Evolutionary conservation across 2,797 vertebrate species (phyloP).

Genomic region (Leptoclinus maculatus): DNA sequence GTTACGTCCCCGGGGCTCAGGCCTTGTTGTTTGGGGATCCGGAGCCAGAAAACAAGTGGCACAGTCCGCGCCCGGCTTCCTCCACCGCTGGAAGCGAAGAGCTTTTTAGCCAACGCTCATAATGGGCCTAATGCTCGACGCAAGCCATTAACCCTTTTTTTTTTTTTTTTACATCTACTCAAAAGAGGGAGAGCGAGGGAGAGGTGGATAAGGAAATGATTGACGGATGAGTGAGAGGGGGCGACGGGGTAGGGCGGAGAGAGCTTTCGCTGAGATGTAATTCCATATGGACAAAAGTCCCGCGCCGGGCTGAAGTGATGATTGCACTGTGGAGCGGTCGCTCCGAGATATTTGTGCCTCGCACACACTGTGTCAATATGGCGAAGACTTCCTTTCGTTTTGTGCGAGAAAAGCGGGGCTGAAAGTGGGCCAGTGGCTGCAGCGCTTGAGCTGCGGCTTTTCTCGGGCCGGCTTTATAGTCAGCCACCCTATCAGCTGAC

Average conservation of each 20-base stretch:
- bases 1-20: slow-evolving; percentile 49
- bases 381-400: slow-evolving; percentile 38
- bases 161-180: slow-evolving; percentile 19
- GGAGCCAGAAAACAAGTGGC: neutral
- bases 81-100: slow-evolving; percentile 15
- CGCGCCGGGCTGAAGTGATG: neutral
- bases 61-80: neutral
- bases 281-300: slow-evolving; percentile 49
- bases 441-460: slow-evolving; percentile 57
- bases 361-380: slow-evolving; percentile 24
- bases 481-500: slow-evolving; percentile 66
- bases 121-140: slow-evolving; percentile 2
- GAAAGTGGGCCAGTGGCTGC: slow-evolving; percentile 71
- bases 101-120: slow-evolving; percentile 13
- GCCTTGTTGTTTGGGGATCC: slow-evolving; percentile 39
- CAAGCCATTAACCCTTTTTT: slow-evolving; percentile 28
- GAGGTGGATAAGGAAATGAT: slow-evolving; percentile 15
- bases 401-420: slow-evolving; percentile 18
- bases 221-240: slow-evolving; percentile 23
- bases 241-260: neutral
- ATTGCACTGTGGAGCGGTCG: slow-evolving; percentile 45
- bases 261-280: slow-evolving; percentile 35
- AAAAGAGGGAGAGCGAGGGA: slow-evolving; percentile 16
- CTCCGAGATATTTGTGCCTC: slow-evolving; percentile 43
- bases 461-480: slow-evolving; percentile 71